phyloP scores from a whole-genome alignment of 2,888 invertebrate genomes.

The Aspidapion aeneum region DNA sequence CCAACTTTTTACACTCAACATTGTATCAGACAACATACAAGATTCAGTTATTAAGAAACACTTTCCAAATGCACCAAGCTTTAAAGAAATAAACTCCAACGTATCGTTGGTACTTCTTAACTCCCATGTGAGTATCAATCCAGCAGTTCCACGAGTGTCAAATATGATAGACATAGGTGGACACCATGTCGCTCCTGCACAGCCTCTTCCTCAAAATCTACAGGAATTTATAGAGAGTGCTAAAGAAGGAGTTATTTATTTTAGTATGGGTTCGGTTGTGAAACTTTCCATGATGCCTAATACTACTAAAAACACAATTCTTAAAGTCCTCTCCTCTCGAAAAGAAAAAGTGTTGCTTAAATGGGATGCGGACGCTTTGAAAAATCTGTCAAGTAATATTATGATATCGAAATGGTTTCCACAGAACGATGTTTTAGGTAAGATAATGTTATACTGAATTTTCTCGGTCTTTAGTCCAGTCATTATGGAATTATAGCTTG shows the following conservation, averaged over 20 bases:
- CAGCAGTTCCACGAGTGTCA: conserved; percentile 52
- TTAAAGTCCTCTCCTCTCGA: conserved; percentile 55
- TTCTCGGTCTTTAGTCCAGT: too few relatives aligned
- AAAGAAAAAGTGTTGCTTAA: conserved; percentile 67
- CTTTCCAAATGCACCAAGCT: conserved; percentile 33
- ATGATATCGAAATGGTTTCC: conserved; percentile 40
- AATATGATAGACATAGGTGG: conserved; percentile 58
- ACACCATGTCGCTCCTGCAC: conserved; percentile 44
- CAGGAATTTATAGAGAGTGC: conserved; percentile 53
- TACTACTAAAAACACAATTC: conserved; percentile 52
- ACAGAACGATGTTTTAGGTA: conserved; percentile 38
- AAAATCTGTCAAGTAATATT: conserved; percentile 44
- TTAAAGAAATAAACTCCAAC: conserved; percentile 31
- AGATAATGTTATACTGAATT: conserved; percentile 3
- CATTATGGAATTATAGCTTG: too few relatives aligned
- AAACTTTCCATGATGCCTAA: conserved; percentile 53
- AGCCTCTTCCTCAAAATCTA: conserved; percentile 45
- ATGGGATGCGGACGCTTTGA: conserved; percentile 55
- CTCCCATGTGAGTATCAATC: conserved; percentile 51
- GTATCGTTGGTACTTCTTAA: conserved; percentile 36
- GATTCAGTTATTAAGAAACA: conserved; percentile 33
- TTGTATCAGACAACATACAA: conserved; percentile 29
- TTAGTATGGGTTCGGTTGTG: conserved; percentile 60
- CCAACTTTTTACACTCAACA: conserved; percentile 23
- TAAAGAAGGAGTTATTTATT: conserved; percentile 54